phyloP scores from a whole-genome alignment of 2,888 invertebrate species.

The Pelosia muscerda region DNA sequence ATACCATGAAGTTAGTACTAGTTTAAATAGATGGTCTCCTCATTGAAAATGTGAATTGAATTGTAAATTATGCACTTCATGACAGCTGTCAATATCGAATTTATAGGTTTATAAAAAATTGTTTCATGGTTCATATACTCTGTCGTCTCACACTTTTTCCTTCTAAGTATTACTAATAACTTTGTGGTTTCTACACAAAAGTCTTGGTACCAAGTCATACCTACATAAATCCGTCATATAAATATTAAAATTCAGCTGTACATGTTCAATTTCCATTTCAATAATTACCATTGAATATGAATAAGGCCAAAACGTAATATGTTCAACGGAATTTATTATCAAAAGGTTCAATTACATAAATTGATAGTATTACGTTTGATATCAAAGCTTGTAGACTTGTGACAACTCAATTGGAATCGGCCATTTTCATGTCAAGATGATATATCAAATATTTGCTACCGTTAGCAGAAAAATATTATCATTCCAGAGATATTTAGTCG shows the following conservation, averaged over 20 bases:
- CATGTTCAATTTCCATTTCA: not conserved
- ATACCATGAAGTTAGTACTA: too few relatives aligned
- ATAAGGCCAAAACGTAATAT: slow-evolving; percentile 5
- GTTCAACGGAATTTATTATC: slow-evolving; percentile 29
- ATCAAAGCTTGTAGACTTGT: slow-evolving; percentile 35
- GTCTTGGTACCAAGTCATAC: not conserved
- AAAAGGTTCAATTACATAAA: slow-evolving; percentile 38
- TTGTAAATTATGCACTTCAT: not conserved
- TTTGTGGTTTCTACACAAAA: not conserved
- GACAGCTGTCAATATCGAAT: too few relatives aligned
- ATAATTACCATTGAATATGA: slow-evolving; percentile 9
- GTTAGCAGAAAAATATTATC: slow-evolving; percentile 27
- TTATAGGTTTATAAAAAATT: too few relatives aligned
- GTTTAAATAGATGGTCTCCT: too few relatives aligned
- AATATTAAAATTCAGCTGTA: not conserved
- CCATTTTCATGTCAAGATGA: slow-evolving; percentile 34
- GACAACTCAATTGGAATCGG: slow-evolving; percentile 38
- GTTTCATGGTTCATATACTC: too few relatives aligned
- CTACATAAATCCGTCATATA: not conserved
- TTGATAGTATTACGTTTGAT: slow-evolving; percentile 29
- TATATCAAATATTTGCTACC: slow-evolving; percentile 22
- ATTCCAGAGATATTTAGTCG: not conserved
- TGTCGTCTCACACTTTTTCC: too few relatives aligned
- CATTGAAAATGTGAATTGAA: too few relatives aligned
- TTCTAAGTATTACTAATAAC: too few relatives aligned